Evolutionary conservation across 2,113 vertebrate species (phyloP).

Genomic region (Lathamus discolor): DNA sequence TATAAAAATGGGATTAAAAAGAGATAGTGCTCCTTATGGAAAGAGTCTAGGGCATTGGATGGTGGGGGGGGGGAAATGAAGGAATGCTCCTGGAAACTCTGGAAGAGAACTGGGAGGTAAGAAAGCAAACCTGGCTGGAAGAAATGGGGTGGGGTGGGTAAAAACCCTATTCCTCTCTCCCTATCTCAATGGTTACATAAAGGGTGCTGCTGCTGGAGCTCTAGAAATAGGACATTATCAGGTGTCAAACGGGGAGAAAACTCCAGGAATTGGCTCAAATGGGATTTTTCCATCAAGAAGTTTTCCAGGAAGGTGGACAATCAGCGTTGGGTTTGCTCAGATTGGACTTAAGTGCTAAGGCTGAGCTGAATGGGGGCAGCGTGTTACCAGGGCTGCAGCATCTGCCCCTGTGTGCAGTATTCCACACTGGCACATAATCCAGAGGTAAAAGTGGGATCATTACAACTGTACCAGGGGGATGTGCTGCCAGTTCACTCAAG

Average conservation of each 20-base stretch:
- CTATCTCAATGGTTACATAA: not conserved
- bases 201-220: not conserved
- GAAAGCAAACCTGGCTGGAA: not conserved
- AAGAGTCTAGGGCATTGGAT: not conserved
- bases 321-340: not conserved
- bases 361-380: not conserved
- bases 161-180: not conserved
- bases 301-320: not conserved
- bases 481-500: accelerated
- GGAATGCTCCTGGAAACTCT: not conserved
- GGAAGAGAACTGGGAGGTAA: not conserved
- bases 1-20: not conserved
- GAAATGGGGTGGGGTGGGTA: accelerated
- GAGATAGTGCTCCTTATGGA: not conserved
- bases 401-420: too few relatives aligned
- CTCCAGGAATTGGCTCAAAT: not conserved
- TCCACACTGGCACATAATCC: accelerated
- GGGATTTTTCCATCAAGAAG: not conserved
- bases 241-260: not conserved
- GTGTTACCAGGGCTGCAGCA: not conserved
- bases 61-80: not conserved
- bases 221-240: not conserved
- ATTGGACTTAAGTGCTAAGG: not conserved
- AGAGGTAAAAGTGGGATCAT: accelerated
- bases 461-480: not conserved